Percentiles rank a stretch among this genome's conserved stretches.
Evolutionary conservation across 2,797 vertebrate genomes (phyloP).

Genomic region (Falco naumanni): DNA sequence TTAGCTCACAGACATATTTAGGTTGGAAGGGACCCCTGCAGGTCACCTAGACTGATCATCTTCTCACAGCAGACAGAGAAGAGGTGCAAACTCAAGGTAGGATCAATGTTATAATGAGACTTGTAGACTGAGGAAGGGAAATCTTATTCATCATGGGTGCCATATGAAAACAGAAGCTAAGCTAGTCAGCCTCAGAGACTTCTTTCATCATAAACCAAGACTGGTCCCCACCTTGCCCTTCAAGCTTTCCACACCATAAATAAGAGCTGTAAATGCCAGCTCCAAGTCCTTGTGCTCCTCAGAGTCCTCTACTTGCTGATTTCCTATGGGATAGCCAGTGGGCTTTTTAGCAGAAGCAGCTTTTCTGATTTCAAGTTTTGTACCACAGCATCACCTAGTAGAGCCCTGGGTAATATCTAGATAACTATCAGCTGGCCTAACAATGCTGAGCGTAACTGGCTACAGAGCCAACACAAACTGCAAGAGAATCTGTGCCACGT

Average conservation of each 20-base stretch:
- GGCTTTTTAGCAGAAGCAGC: neutral
- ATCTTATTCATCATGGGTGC: neutral
- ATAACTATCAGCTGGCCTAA: neutral
- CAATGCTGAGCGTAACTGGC: neutral
- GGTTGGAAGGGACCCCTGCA: neutral
- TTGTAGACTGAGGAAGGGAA: neutral
- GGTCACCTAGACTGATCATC: neutral
- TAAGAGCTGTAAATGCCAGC: neutral
- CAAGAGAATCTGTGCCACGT: accelerated
- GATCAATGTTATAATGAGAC: neutral
- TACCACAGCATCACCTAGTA: neutral
- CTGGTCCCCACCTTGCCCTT: neutral
- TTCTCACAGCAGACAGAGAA: neutral
- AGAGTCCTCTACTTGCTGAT: neutral
- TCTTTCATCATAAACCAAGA: neutral
- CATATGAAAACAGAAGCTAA: neutral
- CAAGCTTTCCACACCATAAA: neutral
- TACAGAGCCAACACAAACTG: neutral
- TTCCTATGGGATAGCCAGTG: neutral
- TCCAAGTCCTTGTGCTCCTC: neutral
- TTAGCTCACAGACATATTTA: neutral
- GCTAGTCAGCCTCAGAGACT: neutral
- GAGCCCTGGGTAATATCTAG: neutral
- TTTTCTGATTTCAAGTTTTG: neutral
- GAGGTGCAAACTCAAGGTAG: neutral